A percentile compares a stretch with the other conserved stretches of the same genome.
These are phyloP conservation scores for Penelope pileata DNA, from an alignment of 2,113 vertebrate species.

Conservation along the genomic window DNA sequence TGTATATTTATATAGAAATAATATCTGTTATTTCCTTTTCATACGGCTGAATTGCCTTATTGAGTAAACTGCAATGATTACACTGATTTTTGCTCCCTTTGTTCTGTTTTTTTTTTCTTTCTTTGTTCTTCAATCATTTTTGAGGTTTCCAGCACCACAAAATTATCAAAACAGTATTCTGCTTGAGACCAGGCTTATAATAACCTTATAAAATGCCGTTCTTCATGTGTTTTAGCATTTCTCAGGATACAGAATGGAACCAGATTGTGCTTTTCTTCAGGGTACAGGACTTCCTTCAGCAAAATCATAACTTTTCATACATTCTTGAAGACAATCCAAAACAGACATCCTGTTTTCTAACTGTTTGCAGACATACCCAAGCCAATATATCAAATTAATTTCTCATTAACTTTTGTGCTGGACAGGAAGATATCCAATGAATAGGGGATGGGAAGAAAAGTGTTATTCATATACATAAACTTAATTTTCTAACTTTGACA, in stretches of 20 bases:
- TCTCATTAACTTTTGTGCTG: not conserved
- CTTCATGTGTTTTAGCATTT: not conserved
- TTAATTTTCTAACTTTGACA: not conserved
- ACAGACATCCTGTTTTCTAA: not conserved
- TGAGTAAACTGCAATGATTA: not conserved
- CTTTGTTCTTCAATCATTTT: not conserved
- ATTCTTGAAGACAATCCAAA: not conserved
- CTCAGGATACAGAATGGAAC: not conserved
- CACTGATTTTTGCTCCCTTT: not conserved
- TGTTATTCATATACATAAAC: not conserved
- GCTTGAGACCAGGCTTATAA: not conserved
- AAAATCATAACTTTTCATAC: not conserved
- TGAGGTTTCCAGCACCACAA: not conserved
- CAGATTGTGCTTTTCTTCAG: not conserved
- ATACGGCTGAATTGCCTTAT: not conserved
- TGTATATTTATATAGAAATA: not conserved
- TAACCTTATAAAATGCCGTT: not conserved
- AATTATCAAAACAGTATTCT: not conserved
- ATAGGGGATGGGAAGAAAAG: not conserved
- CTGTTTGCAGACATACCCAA: not conserved
- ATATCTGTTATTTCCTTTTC: not conserved
- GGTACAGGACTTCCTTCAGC: not conserved
- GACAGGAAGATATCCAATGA: not conserved
- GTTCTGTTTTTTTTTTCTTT: not conserved
- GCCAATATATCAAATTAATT: not conserved